Conservation (phyloP, 64 coral and sea anemone species). For the Catalaphyllia jardinei region DNA sequence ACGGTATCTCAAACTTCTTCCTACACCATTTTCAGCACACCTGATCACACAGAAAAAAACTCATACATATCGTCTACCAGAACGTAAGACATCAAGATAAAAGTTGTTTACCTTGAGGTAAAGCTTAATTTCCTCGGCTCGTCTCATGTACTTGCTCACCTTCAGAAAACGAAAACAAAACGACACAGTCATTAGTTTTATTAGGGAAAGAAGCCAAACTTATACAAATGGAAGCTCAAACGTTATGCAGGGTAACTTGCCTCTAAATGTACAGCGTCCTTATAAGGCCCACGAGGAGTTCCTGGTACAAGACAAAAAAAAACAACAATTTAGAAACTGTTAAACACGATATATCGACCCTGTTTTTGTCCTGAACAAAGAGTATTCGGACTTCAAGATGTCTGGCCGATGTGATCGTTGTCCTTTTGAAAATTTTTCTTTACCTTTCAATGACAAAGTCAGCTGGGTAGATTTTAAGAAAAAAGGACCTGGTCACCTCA, state of each 20-base stretch:
- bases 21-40: background rate
- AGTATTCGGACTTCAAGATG: too few relatives aligned
- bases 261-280: constrained; percentile 56
- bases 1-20: background rate
- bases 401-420: too few relatives aligned
- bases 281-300: constrained; percentile 52
- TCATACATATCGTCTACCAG: too few relatives aligned
- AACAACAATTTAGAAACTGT: background rate
- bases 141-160: constrained; percentile 86
- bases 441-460: too few relatives aligned
- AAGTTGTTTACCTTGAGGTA: constrained; percentile 76
- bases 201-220: background rate
- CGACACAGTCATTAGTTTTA: background rate
- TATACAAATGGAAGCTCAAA: background rate
- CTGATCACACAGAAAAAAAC: too few relatives aligned
- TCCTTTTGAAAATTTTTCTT: too few relatives aligned
- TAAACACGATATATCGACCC: background rate
- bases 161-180: constrained; percentile 20
- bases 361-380: too few relatives aligned
- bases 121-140: constrained; percentile 96
- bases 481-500: too few relatives aligned
- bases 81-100: background rate
- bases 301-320: constrained; percentile 9
- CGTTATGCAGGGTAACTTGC: background rate
- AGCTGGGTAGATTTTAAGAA: too few relatives aligned